phyloP scores from a whole-genome alignment of 2,797 vertebrate species.

The Labeo calbasu region DNA sequence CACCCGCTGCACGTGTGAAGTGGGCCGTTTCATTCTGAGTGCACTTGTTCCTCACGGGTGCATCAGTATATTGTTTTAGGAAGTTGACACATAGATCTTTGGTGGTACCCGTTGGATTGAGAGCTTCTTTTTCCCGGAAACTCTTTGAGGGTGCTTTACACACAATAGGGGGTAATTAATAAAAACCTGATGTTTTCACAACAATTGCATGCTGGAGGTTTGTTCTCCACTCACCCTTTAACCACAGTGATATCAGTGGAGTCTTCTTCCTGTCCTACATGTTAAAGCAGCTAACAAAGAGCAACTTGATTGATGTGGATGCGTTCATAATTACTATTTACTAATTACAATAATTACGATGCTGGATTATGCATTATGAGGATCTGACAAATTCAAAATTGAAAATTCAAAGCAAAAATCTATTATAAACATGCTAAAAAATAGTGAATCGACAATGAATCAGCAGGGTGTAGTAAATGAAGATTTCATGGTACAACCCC shows the following conservation, averaged over 20 bases:
- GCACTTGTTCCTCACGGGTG: conserved; percentile 56
- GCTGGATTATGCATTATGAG: not conserved
- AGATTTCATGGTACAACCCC: not conserved
- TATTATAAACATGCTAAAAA: not conserved
- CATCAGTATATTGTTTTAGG: conserved; percentile 53
- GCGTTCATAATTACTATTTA: not conserved
- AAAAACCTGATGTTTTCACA: conserved; percentile 44
- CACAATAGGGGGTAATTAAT: conserved; percentile 62
- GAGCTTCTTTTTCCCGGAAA: conserved; percentile 34
- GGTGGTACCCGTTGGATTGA: conserved; percentile 26
- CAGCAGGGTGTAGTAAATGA: not conserved
- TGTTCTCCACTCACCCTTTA: conserved; percentile 24
- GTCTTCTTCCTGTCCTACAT: conserved; percentile 30
- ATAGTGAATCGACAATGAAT: not conserved
- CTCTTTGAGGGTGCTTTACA: conserved; percentile 52
- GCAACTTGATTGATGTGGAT: not conserved
- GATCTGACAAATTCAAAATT: too few relatives aligned
- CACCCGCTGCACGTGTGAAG: conserved; percentile 55
- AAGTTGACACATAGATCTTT: conserved; percentile 54
- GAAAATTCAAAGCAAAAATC: not conserved
- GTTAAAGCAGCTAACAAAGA: conserved; percentile 11
- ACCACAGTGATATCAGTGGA: not conserved
- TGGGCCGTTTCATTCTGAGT: conserved; percentile 59
- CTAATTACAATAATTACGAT: not conserved
- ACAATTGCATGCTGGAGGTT: conserved; percentile 49